A percentile compares a stretch with the other conserved stretches of the same genome.
These are phyloP conservation scores for Tholera decimalis DNA, from an alignment of 2,888 invertebrate species.

Conservation along the genomic window DNA sequence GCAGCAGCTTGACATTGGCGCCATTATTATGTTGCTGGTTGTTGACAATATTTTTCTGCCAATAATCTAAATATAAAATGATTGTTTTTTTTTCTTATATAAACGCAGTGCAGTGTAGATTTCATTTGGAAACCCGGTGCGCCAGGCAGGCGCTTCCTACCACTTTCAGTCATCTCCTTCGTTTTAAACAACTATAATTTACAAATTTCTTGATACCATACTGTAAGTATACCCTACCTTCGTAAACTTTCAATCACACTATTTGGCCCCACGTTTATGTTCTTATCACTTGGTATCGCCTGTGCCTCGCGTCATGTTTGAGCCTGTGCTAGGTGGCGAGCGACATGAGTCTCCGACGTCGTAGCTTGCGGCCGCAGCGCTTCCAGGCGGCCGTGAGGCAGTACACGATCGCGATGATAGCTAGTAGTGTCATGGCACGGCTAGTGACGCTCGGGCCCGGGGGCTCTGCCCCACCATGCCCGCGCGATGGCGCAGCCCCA, in stretches of 20 bases:
- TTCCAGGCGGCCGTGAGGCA: slow-evolving; percentile 76
- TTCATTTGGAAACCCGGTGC: no score
- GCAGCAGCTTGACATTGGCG: no score
- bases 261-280: slow-evolving; percentile 57
- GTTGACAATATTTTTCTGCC: no score
- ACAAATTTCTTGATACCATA: slow-evolving; percentile 11
- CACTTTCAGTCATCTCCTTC: background rate
- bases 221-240: slow-evolving; percentile 11
- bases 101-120: no score
- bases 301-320: slow-evolving; percentile 46
- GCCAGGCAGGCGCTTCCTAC: no score
- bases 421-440: slow-evolving; percentile 74
- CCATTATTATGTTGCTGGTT: no score
- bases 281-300: slow-evolving; percentile 42
- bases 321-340: slow-evolving; percentile 81
- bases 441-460: slow-evolving; percentile 70
- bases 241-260: slow-evolving; percentile 36
- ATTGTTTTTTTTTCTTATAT: no score
- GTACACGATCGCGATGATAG: slow-evolving; percentile 75
- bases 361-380: slow-evolving; percentile 81
- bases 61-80: no score
- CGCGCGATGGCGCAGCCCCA: slow-evolving; percentile 78
- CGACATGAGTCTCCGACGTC: slow-evolving; percentile 80
- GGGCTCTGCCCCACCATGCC: slow-evolving; percentile 63
- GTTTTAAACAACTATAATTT: background rate